Evolutionary conservation across 2,797 vertebrate species (phyloP), one percentile per base, ranked within the genome.

Genomic region (Saguinus oedipus): DNA sequence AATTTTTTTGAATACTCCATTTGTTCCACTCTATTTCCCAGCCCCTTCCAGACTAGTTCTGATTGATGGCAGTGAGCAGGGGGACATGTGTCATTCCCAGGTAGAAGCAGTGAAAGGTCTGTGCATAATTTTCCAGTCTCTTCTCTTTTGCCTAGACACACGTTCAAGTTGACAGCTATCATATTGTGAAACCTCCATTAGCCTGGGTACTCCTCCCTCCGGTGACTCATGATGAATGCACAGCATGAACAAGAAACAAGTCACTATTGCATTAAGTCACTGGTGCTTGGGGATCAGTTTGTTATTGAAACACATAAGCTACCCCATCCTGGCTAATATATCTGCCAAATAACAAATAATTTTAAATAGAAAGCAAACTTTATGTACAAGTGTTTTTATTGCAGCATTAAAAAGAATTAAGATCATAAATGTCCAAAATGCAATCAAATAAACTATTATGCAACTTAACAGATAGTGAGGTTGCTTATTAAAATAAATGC

Each of bases 401-500:
- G 61, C 26, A 93, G 4, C 42, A 84, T 53, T 88, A 57, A 95
- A 95, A 96, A 64, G 30, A 88, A 75, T 90, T 96, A 93, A 93
- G 46, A 89, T 74, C 46, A 90, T 48, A 94, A 95, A 87, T 80
- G 46, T 86, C 70, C 82, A 94, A 74, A n/a, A 92, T 61, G 82
- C 76, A 86, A 39, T 85, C 83, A 93, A 85, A 84, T 78, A 94
- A 93, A 64, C 74, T 79, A 93, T 75, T 70, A 59, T 75, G 9
- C 24, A 93, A 75, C 46, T 86, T 93, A 91, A 42, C 10, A 97
- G 74, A 85, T 44, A 88, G n/a, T 91, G 55, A 93, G n/a, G 44
- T n/a, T 96, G 39, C 44, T 17, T n/a, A 46, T 85, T 93, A 93
- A 97, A 95, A 96, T 82, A 93, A 91, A 76, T 84, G 30, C 75